Evolutionary conservation across 2,113 vertebrate genomes (phyloP).

Genomic region (Nothobranchius furzeri): DNA sequence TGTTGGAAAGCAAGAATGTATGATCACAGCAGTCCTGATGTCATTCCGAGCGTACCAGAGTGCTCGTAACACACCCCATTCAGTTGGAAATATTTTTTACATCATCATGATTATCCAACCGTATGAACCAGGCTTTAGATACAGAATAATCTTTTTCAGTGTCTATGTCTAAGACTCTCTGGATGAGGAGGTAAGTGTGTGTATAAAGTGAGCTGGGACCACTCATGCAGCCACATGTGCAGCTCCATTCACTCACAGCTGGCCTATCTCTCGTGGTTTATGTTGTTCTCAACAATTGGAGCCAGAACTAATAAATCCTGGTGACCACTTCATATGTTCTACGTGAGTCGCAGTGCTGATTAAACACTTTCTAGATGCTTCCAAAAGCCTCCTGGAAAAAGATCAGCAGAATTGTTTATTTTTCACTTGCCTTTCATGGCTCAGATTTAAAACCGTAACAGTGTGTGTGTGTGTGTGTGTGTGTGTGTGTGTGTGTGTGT

Average conservation of each 20-base stretch:
- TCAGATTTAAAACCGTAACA: not conserved
- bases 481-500: conserved; percentile 4
- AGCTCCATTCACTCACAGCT: not conserved
- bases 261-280: not conserved
- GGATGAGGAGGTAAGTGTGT: not conserved
- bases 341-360: not conserved
- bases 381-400: not conserved
- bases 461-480: not conserved
- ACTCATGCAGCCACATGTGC: not conserved
- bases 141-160: not conserved
- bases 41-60: too few relatives aligned
- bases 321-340: not conserved
- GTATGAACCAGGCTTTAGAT: not conserved
- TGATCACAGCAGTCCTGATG: too few relatives aligned
- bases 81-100: too few relatives aligned
- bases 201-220: not conserved
- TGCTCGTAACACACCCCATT: too few relatives aligned
- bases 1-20: too few relatives aligned
- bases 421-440: not conserved
- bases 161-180: not conserved
- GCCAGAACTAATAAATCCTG: not conserved
- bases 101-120: too few relatives aligned
- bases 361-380: not conserved
- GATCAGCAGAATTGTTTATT: not conserved
- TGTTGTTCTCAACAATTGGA: not conserved